Conservation (phyloP, 2,888 invertebrate genomes). For the Euphydryas editha region DNA sequence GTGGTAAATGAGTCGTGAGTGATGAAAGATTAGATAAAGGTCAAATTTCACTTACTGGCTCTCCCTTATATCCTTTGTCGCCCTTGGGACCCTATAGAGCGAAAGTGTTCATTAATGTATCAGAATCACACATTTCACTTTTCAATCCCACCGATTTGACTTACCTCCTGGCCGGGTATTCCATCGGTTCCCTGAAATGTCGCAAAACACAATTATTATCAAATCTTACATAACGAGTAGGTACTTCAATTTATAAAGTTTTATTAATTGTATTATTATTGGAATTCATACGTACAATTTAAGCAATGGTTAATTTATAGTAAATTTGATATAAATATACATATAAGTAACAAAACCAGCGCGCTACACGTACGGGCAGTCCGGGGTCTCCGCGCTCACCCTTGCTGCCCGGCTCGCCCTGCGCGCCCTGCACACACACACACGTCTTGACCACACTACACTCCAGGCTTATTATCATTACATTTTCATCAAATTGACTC, state of each 20-base stretch:
- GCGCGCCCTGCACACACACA: constrained; percentile 92
- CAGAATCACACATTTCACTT: constrained; percentile 1
- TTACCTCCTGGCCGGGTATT: constrained; percentile 95
- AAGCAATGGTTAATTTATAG: too few relatives aligned
- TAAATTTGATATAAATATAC: too few relatives aligned
- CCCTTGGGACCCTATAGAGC: constrained; percentile 91
- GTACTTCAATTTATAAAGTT: background rate
- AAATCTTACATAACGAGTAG: background rate
- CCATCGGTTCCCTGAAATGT: constrained; percentile 94
- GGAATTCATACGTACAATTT: too few relatives aligned
- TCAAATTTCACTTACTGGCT: constrained; percentile 86
- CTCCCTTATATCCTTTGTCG: constrained; percentile 94
- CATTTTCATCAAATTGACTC: too few relatives aligned
- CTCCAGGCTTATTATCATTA: too few relatives aligned
- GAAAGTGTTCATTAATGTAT: constrained; percentile 57
- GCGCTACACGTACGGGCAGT: constrained; percentile 89
- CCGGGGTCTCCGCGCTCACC: constrained; percentile 97
- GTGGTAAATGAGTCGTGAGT: constrained; percentile 26
- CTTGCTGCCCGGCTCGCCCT: constrained; percentile 95
- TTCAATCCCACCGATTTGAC: constrained; percentile 42
- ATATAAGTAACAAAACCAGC: too few relatives aligned
- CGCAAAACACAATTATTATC: constrained; percentile 19
- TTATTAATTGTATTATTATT: background rate
- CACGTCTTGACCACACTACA: constrained; percentile 56
- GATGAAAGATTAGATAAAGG: background rate